Evolutionary conservation across 2,113 vertebrate genomes (phyloP), one percentile per base, ranked within the genome.

Genomic region (Chamaetylas fuelleborni): DNA sequence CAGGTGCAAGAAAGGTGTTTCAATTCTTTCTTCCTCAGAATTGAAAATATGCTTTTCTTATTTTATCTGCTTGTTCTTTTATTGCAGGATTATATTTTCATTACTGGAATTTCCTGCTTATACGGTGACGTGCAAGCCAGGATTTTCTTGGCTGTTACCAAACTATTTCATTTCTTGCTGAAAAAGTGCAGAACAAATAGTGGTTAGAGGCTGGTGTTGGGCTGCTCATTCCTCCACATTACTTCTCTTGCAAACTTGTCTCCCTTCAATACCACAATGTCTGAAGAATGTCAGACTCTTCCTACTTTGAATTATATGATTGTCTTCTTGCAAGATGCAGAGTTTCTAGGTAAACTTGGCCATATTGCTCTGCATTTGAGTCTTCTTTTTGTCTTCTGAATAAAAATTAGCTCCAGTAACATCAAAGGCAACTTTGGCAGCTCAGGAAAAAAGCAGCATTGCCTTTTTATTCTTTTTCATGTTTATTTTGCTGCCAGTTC

Each of bases 81-180:
- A 92, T 88, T 80, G 58, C 24, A 64, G 57, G 47, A 86, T 93
- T 92, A 56, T 91, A 47, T 92, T 93, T 96, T 91, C 61, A 33
- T 85, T 81, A 56, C 56, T 71, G 77, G 89, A 91, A 93, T 92
- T 93, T 95, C 83, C 88, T 92, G 94, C 74, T 92, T 86, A 29
- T 77, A 42, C 48, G 77, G 61, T 67, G 36, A 78, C 0, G 0
- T 43, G n/a, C 29, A 95, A 81, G 64, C 77, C 88, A 92, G 43
- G 48, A 64, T 62, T 89, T 89, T 96, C 72, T 94, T 96, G 94
- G 81, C 94, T 89, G 88, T 86, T 84, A 93, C 53, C 28, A 62
- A 83, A 60, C 43, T 11, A 31, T 90, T 92, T 88, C 19, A 86
- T 67, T 91, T 92, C 47, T 84, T 67, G 40, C n/a, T 78, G 74